Percentiles rank a stretch among this genome's conserved stretches.
These are phyloP conservation scores for Helicoverpa zea DNA, from an alignment of 1,140 invertebrate species.

Conservation along the genomic window DNA sequence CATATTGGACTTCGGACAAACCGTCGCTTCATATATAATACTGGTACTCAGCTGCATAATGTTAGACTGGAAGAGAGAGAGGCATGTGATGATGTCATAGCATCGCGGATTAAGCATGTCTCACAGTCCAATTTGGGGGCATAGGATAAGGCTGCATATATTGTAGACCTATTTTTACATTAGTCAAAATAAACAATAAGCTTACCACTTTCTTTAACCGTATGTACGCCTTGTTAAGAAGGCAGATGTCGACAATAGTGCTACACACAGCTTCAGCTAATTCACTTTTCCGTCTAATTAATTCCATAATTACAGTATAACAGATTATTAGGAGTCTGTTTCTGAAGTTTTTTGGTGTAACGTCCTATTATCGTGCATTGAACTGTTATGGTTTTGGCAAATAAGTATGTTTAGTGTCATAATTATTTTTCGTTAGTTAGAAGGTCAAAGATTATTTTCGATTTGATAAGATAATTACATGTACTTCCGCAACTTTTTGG, in stretches of 20 bases:
- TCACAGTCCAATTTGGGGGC: no score
- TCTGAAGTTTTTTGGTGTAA: conserved; percentile 24
- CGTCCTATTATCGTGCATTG: conserved; percentile 14
- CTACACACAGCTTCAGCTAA: conserved; percentile 58
- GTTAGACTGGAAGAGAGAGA: no score
- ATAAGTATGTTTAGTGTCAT: neutral
- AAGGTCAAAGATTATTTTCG: neutral
- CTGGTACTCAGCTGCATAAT: no score
- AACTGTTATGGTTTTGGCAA: conserved; percentile 8
- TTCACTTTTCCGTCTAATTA: conserved; percentile 63
- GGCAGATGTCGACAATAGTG: conserved; percentile 62
- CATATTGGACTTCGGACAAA: no score
- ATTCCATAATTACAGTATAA: conserved; percentile 59
- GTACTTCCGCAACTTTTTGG: no score
- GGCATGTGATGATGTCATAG: no score
- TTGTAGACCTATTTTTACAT: no score
- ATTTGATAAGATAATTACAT: no score
- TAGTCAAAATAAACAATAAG: no score
- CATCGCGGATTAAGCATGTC: no score
- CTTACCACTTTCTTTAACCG: neutral
- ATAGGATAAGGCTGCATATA: no score
- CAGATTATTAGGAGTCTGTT: conserved; percentile 50
- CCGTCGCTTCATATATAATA: no score
- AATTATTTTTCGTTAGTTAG: neutral
- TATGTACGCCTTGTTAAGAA: conserved; percentile 52